Evolutionary conservation across 53 echinoderm and acorn worm species (phyloP), one percentile per base, ranked within the genome.

Genomic region (Henricia sp.): DNA sequence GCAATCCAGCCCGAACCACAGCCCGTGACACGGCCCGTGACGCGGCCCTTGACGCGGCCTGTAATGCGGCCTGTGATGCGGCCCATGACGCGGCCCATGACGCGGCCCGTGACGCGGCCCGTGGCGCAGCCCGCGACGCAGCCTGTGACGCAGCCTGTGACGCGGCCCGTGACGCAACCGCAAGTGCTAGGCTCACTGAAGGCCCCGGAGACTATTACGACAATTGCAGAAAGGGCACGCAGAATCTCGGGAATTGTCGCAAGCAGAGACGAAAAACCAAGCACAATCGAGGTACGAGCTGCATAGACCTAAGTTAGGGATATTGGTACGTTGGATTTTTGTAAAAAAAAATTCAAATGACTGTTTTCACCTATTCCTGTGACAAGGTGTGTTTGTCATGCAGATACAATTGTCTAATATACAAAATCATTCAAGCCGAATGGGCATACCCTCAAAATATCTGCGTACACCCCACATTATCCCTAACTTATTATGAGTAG

Each of bases 191-290:
- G 43, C 0, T 44, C 24, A 46, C 25, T 21, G 10, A 25, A 44
- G 46, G 70, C 12, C 13, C 20, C 70, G 1, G 70, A 77, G 58
- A 43, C 59, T 60, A 43, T 9, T 9, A 24, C 64, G 33, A 80
- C 62, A 64, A 64, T 80, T 36, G 33, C 30, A 29, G 80, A 80
- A 21, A 80, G 80, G 48, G 30, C 65, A 9, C 80, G 80, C 34
- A 80, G 64, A 64, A 34, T 63, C 9, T 80, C 80, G 24, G 80
- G 63, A 33, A 46, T 64, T 10, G 12, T 24, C 35, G 32, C 20
- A 9, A 29, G 50, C 11, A 80, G 64, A 62, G 80, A 80, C 0
- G 64, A 64, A 43, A 65, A 80, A 30, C 23, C 80, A 4, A 64
- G 44, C 46, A 44, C 44, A 40, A 80, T 19, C 64, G 64, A 64